These are phyloP conservation scores for Channa argus DNA, from an alignment of 2,113 vertebrate species.

Conservation along the genomic window DNA sequence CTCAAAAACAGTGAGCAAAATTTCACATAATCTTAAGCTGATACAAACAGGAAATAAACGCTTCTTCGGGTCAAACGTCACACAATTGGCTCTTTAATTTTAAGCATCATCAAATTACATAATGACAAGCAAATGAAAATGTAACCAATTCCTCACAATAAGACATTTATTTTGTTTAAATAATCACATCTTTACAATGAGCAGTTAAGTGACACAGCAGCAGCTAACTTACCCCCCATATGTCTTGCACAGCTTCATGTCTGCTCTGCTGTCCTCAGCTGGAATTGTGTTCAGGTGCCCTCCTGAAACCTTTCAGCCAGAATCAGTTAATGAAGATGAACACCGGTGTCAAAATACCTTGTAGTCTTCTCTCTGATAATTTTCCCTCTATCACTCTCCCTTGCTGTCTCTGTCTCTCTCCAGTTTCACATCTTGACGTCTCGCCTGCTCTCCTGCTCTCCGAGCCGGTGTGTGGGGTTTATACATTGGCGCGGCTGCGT, in stretches of 20 bases:
- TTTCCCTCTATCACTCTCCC: constrained; percentile 47
- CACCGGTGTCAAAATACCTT: constrained; percentile 49
- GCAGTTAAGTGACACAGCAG: constrained; percentile 21
- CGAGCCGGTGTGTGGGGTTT: constrained; percentile 69
- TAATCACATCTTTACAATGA: constrained; percentile 9
- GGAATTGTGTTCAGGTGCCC: constrained; percentile 33
- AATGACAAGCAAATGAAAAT: not conserved
- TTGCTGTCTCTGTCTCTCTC: constrained; percentile 58
- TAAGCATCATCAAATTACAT: not conserved
- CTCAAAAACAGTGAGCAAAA: not conserved
- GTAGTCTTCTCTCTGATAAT: constrained; percentile 42
- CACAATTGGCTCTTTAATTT: not conserved
- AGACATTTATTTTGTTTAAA: not conserved
- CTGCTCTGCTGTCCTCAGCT: constrained; percentile 43
- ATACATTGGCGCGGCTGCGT: constrained; percentile 68
- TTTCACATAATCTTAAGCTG: not conserved
- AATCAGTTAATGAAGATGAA: constrained; percentile 44
- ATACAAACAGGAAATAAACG: not conserved
- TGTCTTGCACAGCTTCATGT: constrained; percentile 46
- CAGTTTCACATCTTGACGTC: constrained; percentile 73
- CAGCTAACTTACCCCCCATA: constrained; percentile 68
- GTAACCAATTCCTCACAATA: no score
- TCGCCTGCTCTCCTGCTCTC: constrained; percentile 71
- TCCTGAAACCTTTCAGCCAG: constrained; percentile 52
- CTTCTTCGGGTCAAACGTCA: constrained; percentile 2